Conservation (phyloP, 2,797 vertebrate genomes). For the Ibycter americanus region DNA sequence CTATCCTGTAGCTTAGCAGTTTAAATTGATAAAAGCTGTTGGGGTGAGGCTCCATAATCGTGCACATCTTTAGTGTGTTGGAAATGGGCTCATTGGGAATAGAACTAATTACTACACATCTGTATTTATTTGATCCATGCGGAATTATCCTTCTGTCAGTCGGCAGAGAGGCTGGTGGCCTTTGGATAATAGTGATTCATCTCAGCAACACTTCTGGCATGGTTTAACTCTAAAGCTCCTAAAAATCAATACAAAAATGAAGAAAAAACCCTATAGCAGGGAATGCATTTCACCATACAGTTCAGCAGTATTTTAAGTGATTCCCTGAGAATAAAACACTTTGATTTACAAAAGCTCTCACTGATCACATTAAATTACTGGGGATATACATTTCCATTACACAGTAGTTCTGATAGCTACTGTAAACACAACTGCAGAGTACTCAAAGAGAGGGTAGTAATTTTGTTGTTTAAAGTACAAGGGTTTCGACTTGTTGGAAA, state of each 20-base stretch:
- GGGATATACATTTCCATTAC: background rate
- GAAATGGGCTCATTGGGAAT: conserved; percentile 97
- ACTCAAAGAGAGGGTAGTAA: background rate
- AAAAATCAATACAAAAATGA: conserved; percentile 89
- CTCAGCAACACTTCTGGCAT: conserved; percentile 91
- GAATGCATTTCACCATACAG: conserved; percentile 25
- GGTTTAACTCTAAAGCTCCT: conserved; percentile 87
- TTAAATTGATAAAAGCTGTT: conserved; percentile 99
- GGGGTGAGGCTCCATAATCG: conserved; percentile 90
- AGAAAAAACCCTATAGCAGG: conserved; percentile 45
- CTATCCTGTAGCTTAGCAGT: conserved; percentile 94
- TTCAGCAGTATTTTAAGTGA: conserved; percentile 18
- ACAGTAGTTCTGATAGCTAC: background rate
- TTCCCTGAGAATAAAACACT: conserved; percentile 42
- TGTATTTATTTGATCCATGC: conserved; percentile 99
- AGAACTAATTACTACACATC: conserved; percentile 99
- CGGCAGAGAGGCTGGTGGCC: conserved; percentile 91
- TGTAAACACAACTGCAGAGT: background rate
- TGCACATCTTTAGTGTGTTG: conserved; percentile 94
- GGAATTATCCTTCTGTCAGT: conserved; percentile 99
- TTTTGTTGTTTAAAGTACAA: background rate
- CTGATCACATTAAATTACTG: conserved; percentile 27
- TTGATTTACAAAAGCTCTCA: conserved; percentile 55
- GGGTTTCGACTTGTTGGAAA: background rate
- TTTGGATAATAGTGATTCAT: conserved; percentile 93